These are phyloP conservation scores for Lasioglossum albipes DNA, from an alignment of 1,140 invertebrate genomes.

Conservation along the genomic window DNA sequence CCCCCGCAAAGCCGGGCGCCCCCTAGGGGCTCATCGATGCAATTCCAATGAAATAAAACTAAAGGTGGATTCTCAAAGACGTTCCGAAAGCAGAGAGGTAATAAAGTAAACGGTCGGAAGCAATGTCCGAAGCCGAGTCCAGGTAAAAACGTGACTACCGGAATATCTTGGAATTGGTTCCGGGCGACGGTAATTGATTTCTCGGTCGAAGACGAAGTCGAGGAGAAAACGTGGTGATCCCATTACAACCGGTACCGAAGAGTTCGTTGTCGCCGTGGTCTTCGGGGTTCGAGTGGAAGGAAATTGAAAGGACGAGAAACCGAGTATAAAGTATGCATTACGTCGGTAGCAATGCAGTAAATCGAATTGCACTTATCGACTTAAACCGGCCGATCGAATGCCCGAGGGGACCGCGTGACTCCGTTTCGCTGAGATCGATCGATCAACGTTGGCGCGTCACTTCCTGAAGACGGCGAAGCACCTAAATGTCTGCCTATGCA, in stretches of 20 bases:
- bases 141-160: conserved; percentile 23
- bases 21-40: neutral
- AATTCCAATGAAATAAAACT: neutral
- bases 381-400: conserved; percentile 40
- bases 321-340: conserved; percentile 54
- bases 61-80: neutral
- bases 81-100: neutral
- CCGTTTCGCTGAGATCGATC: neutral
- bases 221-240: conserved; percentile 32
- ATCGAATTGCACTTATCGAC: conserved; percentile 53
- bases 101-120: conserved; percentile 7
- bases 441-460: neutral
- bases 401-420: conserved; percentile 1
- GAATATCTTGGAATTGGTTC: conserved; percentile 31
- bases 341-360: conserved; percentile 44
- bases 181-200: conserved; percentile 41
- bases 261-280: conserved; percentile 38
- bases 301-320: conserved; percentile 43
- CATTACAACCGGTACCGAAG: conserved; percentile 28
- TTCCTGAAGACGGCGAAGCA: neutral
- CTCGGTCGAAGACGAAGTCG: conserved; percentile 20
- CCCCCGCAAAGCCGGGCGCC: neutral
- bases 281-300: conserved; percentile 11
- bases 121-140: neutral
- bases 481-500: neutral